Evolutionary conservation across 1,140 invertebrate genomes (phyloP), one percentile per base, ranked within the genome.

Genomic region (Sycophaga agraensis): DNA sequence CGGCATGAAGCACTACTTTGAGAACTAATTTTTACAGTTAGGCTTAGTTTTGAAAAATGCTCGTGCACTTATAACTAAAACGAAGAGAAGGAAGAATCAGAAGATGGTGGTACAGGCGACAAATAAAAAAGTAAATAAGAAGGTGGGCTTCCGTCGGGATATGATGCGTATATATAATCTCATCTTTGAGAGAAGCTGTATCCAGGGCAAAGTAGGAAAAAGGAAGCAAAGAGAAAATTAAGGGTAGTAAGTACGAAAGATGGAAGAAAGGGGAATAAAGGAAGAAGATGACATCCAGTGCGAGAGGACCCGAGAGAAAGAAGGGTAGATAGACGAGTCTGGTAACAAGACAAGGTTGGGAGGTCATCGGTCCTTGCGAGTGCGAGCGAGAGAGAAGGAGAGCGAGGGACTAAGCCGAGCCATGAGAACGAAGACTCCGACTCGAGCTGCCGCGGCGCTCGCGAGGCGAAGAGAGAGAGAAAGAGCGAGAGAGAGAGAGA

Each of bases 261-360:
- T 4, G 28, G n/a, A 14, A 40, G 58, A 17, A 19, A 12, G 2
- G 26, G 16, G 21, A 12, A 39, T 14, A 16, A 4, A 16, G 35
- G 17, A 31, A 31, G 16, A 7, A 46, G 28, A 31, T 4, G 28
- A 9, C 57, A 40, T 26, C 37, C 1, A 19, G 5, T 46, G 16
- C 46, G 37, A 39, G 14, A 45, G 40, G 8, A 57, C 37, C 22
- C 39, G 46, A 63, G 58, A 46, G 55, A 57, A 56, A 34, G 53
- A 24, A 51, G 53, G 57, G 40, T 35, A 24, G 59, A 54, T 53
- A 50, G 53, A 28, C 49, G 54, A 49, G 59, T 66, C 69, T 59
- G 64, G 64, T 68, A 73, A 72, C 65, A 56, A 66, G 60, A 70
- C 68, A 68, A 72, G 69, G 67, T 68, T 68, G 70, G 62, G 64